phyloP scores from a whole-genome alignment of 2,888 invertebrate genomes.

The Andrena hattorfiana region DNA sequence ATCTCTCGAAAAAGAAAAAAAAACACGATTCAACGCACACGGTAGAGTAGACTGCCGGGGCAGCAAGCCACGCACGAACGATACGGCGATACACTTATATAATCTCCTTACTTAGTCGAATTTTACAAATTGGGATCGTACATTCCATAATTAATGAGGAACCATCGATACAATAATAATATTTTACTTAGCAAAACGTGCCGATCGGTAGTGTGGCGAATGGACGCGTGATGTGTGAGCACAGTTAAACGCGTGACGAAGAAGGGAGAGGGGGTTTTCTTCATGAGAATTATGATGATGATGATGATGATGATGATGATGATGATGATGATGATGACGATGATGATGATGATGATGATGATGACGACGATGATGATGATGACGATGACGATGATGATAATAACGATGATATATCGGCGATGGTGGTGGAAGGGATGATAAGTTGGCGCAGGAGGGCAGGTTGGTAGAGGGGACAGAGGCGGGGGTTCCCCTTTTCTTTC shows the following conservation, averaged over 20 bases:
- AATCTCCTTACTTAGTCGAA: slow-evolving; percentile 77
- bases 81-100: slow-evolving; percentile 74
- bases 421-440: slow-evolving; percentile 55
- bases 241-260: slow-evolving; percentile 75
- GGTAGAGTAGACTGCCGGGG: slow-evolving; percentile 78
- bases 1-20: slow-evolving; percentile 19
- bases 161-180: slow-evolving; percentile 82
- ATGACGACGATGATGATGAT: slow-evolving; percentile 29
- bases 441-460: slow-evolving; percentile 53
- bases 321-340: slow-evolving; percentile 16
- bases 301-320: slow-evolving; percentile 27
- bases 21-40: slow-evolving; percentile 70
- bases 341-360: slow-evolving; percentile 15
- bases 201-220: slow-evolving; percentile 79
- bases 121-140: slow-evolving; percentile 81
- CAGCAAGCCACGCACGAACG: slow-evolving; percentile 79
- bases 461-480: slow-evolving; percentile 53
- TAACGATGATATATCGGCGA: slow-evolving; percentile 36
- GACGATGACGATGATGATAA: slow-evolving; percentile 37
- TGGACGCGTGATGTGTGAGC: slow-evolving; percentile 78
- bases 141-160: slow-evolving; percentile 82
- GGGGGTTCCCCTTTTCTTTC: slow-evolving; percentile 36
- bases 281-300: slow-evolving; percentile 25
- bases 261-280: slow-evolving; percentile 34
- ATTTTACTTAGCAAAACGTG: slow-evolving; percentile 81